Evolutionary conservation across 1,140 invertebrate species (phyloP), one percentile per base, ranked within the genome.

Genomic region (Nasonia giraulti): DNA sequence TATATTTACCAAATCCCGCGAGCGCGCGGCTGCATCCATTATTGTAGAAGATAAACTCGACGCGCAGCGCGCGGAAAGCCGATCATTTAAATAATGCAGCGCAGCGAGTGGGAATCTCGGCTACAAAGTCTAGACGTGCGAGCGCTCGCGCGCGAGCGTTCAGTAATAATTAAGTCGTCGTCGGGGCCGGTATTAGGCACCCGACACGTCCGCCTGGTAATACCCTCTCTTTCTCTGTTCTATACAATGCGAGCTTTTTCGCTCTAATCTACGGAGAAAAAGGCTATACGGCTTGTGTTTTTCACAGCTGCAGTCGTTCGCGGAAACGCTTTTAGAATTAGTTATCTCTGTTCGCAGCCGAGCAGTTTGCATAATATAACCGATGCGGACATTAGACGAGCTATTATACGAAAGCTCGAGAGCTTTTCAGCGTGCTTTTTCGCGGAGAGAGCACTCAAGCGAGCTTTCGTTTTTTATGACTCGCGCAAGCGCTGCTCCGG

Each of bases 131-230:
- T 82, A 82, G 81, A 82, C 73, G 33, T 8, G 44, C 0, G 44
- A 17, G 12, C 10, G 44, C 0, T 40, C 6, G 12, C 10, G 44
- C 23, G 71, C n/a, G 31, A 5, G 20, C 12, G 31, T 40, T 76
- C 50, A 76, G 50, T 82, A 82, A 82, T 82, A 82, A 82, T 82
- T 82, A 76, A 82, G 31, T 44, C 27, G 68, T 75, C 73, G 47
- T 76, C 40, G 50, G 73, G 66, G 40, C 31, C 31, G n/a, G 44
- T 82, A 82, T 82, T 55, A 37, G 47, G 14, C 73, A 10, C n/a
- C 31, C 17, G 40, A 80, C 5, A 47, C 27, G n/a, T 44, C 6
- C 40, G 40, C 7, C 40, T 7, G 40, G 5, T 44, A 44, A 44
- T 44, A 44, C 40, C 8, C 40, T 10, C 40, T 44, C 40, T 44